These are phyloP conservation scores for Nemapogon koenigi DNA, from an alignment of 2,888 invertebrate species.

Conservation along the genomic window DNA sequence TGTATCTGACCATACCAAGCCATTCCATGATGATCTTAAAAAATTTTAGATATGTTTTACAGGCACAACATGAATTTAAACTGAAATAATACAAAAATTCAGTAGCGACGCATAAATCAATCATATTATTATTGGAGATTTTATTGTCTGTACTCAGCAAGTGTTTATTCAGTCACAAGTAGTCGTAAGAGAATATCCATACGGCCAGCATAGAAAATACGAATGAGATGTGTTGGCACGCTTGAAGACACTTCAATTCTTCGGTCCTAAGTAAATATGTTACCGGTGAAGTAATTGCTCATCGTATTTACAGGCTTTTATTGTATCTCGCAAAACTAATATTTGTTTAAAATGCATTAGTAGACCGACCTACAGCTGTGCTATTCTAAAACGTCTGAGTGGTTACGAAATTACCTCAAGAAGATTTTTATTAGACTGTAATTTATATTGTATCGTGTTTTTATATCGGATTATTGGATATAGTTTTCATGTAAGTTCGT, in stretches of 20 bases:
- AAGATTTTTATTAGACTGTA: too few species aligned
- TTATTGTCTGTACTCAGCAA: conserved; percentile 51
- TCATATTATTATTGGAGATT: conserved; percentile 47
- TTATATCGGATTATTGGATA: too few species aligned
- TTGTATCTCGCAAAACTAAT: conserved; percentile 59
- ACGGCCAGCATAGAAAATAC: too few species aligned
- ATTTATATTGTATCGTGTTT: too few species aligned
- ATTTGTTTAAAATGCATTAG: conserved; percentile 52
- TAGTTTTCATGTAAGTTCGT: too few species aligned
- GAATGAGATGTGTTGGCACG: conserved; percentile 49
- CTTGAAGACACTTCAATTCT: conserved; percentile 58
- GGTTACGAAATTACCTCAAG: too few species aligned
- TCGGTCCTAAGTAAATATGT: conserved; percentile 63
- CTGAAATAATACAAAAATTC: conserved; percentile 1
- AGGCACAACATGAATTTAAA: background rate
- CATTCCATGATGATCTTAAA: too few species aligned
- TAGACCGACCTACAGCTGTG: conserved; percentile 41
- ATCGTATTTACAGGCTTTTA: conserved; percentile 58
- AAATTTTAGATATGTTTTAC: too few species aligned
- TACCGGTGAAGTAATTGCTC: conserved; percentile 58
- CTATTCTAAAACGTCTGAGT: too few species aligned
- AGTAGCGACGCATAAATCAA: conserved; percentile 52
- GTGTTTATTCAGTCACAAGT: conserved; percentile 44
- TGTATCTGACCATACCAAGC: too few species aligned
- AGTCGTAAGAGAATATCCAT: conserved; percentile 36